These are phyloP conservation scores for Montipora capitata DNA, from an alignment of 92 coral and sea anemone species.

Conservation along the genomic window DNA sequence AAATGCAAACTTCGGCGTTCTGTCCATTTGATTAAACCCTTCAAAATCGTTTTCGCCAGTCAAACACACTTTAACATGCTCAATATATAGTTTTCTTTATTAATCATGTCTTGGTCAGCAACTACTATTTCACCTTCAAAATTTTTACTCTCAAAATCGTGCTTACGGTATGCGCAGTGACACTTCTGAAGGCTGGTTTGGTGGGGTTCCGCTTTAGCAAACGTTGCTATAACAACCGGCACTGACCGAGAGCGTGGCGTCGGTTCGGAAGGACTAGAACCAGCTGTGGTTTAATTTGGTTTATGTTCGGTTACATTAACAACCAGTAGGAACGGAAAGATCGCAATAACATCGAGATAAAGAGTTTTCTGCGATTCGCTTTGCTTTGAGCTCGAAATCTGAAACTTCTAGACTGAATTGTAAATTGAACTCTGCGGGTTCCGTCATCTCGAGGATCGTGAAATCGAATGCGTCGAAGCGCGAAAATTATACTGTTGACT, in stretches of 20 bases:
- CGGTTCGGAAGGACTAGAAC: slow-evolving; percentile 75
- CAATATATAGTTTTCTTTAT: background rate
- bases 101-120: background rate
- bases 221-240: slow-evolving; percentile 87
- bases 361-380: slow-evolving; percentile 3
- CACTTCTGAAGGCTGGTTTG: slow-evolving; percentile 3
- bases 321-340: slow-evolving; percentile 22
- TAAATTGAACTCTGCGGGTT: slow-evolving; percentile 2
- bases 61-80: background rate
- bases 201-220: slow-evolving; percentile 66
- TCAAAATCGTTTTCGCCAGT: background rate
- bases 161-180: background rate
- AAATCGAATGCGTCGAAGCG: slow-evolving; percentile 32
- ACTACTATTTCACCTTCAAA: background rate
- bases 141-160: slow-evolving; percentile 2
- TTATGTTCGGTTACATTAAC: slow-evolving; percentile 53
- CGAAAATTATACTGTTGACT: slow-evolving; percentile 38
- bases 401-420: background rate
- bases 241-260: slow-evolving; percentile 96
- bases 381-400: slow-evolving; percentile 12
- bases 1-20: background rate
- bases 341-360: background rate
- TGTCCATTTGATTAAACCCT: background rate
- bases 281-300: slow-evolving; percentile 44
- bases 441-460: background rate